Percentiles rank a stretch among this genome's conserved stretches.
These are phyloP conservation scores for Enhydra lutris DNA, from an alignment of 2,113 vertebrate genomes.

Conservation along the genomic window DNA sequence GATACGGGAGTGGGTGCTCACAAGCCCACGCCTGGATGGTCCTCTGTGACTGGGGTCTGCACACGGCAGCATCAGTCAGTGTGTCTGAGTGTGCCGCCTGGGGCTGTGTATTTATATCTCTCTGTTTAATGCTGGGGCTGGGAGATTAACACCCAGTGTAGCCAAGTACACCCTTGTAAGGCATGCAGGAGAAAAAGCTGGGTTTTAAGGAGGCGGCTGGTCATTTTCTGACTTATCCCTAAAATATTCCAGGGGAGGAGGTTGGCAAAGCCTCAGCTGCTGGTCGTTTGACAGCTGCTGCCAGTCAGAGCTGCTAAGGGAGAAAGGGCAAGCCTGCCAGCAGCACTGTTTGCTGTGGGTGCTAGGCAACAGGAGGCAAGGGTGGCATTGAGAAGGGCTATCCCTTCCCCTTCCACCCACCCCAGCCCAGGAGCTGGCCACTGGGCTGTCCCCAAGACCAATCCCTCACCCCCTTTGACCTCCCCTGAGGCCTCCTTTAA, in stretches of 20 bases:
- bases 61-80: neutral
- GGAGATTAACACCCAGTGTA: slow-evolving; percentile 44
- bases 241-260: slow-evolving; percentile 76
- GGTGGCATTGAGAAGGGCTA: neutral
- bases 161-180: slow-evolving; percentile 78
- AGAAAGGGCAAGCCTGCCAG: slow-evolving; percentile 7
- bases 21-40: neutral
- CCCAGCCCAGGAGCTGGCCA: neutral
- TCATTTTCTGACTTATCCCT: slow-evolving; percentile 68
- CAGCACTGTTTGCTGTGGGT: slow-evolving; percentile 73
- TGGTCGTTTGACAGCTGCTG: slow-evolving; percentile 57
- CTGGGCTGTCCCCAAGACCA: neutral
- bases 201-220: slow-evolving; percentile 42
- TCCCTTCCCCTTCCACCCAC: neutral
- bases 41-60: neutral
- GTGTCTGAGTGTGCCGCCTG: neutral
- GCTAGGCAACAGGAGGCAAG: slow-evolving; percentile 71
- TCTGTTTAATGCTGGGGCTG: slow-evolving; percentile 37
- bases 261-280: slow-evolving; percentile 68
- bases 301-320: slow-evolving; percentile 62
- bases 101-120: slow-evolving; percentile 63
- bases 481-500: neutral
- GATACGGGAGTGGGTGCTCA: neutral
- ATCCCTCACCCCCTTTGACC: neutral
- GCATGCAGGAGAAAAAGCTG: slow-evolving; percentile 61